Percentiles rank a stretch among this genome's conserved stretches.
Evolutionary conservation across 64 coral and sea anemone genomes (phyloP).

Genomic region (Actinia equina): DNA sequence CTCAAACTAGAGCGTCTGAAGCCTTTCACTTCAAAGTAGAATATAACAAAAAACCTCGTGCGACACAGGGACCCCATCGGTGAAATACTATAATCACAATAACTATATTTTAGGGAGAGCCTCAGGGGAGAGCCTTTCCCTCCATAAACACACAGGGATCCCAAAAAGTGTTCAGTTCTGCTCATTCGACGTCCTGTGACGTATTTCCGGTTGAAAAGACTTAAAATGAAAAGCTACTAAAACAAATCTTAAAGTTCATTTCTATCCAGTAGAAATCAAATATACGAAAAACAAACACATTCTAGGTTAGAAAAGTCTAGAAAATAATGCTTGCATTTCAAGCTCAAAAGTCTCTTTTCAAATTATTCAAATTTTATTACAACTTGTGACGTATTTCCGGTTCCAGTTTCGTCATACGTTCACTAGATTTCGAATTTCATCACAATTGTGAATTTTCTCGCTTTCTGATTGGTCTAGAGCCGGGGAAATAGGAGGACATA

Average conservation of each 20-base stretch:
- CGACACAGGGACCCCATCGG: background rate
- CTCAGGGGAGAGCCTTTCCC: background rate
- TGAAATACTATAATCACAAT: background rate
- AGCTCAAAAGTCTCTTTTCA: no score
- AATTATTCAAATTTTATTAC: background rate
- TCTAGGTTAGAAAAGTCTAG: no score
- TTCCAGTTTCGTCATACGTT: no score
- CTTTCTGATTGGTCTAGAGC: no score
- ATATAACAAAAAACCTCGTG: background rate
- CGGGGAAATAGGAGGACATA: no score
- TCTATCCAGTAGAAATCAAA: no score
- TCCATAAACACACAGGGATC: background rate
- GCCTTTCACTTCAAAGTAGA: constrained; percentile 11
- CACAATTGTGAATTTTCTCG: no score
- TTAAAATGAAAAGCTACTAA: no score
- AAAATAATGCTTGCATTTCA: no score
- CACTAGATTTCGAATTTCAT: background rate
- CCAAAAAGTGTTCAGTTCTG: background rate
- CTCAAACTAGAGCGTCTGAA: constrained; percentile 34
- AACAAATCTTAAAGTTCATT: no score
- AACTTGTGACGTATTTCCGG: background rate
- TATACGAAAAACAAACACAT: no score
- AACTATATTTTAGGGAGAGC: background rate
- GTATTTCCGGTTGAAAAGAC: background rate
- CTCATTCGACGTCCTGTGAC: background rate